A percentile compares a stretch with the other conserved stretches of the same genome.
These are phyloP conservation scores for Thunnus albacares DNA, from an alignment of 2,797 vertebrate species.

Conservation along the genomic window DNA sequence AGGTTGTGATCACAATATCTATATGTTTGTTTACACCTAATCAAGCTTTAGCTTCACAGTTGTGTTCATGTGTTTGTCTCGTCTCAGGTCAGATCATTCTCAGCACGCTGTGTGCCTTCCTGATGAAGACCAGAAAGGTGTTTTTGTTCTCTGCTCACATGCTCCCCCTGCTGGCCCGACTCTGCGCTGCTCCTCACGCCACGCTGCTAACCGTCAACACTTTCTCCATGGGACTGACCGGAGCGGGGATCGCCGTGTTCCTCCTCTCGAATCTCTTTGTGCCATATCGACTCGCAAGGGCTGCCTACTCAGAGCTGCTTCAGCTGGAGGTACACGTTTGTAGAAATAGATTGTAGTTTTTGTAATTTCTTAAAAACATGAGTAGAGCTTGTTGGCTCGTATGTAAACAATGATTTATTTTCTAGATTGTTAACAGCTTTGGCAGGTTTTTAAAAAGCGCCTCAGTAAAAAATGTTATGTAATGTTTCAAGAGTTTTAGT, in stretches of 20 bases:
- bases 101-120: slow-evolving; percentile 87
- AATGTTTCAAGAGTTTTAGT: background rate
- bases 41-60: background rate
- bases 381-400: too few species aligned
- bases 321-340: slow-evolving; percentile 80
- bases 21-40: too few species aligned
- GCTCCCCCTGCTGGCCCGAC: slow-evolving; percentile 87
- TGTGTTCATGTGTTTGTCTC: background rate
- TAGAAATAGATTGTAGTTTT: background rate
- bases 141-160: slow-evolving; percentile 89
- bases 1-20: background rate
- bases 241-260: slow-evolving; percentile 75
- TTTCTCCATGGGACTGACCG: slow-evolving; percentile 82
- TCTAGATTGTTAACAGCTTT: too few species aligned
- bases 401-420: too few species aligned
- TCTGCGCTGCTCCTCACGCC: slow-evolving; percentile 77
- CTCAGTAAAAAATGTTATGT: background rate
- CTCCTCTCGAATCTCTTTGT: slow-evolving; percentile 84
- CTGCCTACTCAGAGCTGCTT: slow-evolving; percentile 81
- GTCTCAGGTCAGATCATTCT: slow-evolving; percentile 89
- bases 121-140: slow-evolving; percentile 87
- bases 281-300: slow-evolving; percentile 84
- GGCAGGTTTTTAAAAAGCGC: background rate
- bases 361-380: too few species aligned
- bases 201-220: slow-evolving; percentile 77